Percentiles rank a stretch among this genome's conserved stretches.
These are phyloP conservation scores for Myripristis jacobus DNA, from an alignment of 2,797 vertebrate genomes.

Conservation along the genomic window DNA sequence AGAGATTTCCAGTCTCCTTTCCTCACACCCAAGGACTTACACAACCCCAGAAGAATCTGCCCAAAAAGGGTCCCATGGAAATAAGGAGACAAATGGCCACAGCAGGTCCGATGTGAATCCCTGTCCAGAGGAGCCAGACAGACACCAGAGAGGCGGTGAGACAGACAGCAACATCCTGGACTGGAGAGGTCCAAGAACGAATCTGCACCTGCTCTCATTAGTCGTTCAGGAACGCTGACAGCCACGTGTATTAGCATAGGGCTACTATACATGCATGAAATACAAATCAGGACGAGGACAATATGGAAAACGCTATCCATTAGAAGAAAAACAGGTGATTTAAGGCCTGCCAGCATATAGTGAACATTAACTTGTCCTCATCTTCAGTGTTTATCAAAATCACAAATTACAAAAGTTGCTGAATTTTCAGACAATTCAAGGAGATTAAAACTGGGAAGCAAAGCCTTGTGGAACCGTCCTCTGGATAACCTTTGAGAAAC, in stretches of 20 bases:
- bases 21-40: constrained; percentile 60
- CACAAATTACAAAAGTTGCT: neutral
- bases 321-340: neutral
- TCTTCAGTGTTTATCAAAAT: neutral
- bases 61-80: constrained; percentile 20
- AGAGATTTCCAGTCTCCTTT: constrained; percentile 42
- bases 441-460: neutral
- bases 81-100: constrained; percentile 56
- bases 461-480: constrained; percentile 41
- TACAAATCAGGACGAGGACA: neutral
- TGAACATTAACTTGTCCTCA: too few relatives aligned
- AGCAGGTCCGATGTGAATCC: constrained; percentile 47
- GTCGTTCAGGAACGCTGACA: constrained; percentile 1
- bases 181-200: constrained; percentile 32
- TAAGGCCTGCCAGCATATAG: neutral
- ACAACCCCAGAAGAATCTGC: constrained; percentile 61
- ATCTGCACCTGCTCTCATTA: constrained; percentile 59
- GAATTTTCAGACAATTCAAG: neutral
- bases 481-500: constrained; percentile 2
- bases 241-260: constrained; percentile 1
- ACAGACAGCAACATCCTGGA: constrained; percentile 57
- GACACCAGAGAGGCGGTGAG: constrained; percentile 33
- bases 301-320: neutral
- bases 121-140: constrained; percentile 50
- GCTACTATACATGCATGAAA: neutral